Evolutionary conservation across 1,140 invertebrate species (phyloP).

Genomic region (Pantala flavescens): DNA sequence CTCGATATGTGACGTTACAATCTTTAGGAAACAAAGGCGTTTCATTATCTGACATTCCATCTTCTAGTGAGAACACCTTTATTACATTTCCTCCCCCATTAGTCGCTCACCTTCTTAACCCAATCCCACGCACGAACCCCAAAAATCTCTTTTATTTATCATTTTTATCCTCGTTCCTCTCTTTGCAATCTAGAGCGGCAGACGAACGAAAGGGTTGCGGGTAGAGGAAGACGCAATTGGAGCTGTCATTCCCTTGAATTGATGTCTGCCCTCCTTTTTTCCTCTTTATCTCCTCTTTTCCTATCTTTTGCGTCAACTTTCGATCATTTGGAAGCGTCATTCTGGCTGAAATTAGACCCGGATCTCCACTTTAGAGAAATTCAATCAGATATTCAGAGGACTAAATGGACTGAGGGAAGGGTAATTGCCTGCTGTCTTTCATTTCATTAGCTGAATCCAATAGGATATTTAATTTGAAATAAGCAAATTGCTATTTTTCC

Average conservation of each 20-base stretch:
- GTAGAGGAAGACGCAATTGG: background rate
- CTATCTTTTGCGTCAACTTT: background rate
- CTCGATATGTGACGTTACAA: background rate
- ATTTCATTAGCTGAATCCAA: too few relatives aligned
- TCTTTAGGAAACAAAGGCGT: constrained; percentile 1
- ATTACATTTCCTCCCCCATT: background rate
- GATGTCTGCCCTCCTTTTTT: background rate
- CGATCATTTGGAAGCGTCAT: background rate
- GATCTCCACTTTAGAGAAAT: background rate
- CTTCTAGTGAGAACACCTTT: background rate
- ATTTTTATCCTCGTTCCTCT: background rate
- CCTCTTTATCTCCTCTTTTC: background rate
- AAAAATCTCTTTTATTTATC: background rate
- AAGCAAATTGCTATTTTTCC: too few relatives aligned
- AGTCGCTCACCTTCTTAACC: background rate
- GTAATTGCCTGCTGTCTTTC: too few relatives aligned
- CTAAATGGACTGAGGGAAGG: background rate
- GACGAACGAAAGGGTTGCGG: background rate
- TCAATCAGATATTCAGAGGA: background rate
- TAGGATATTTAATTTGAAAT: too few relatives aligned
- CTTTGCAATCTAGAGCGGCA: background rate
- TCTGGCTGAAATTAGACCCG: background rate
- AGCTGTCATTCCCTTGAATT: constrained; percentile 1
- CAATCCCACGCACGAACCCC: background rate
- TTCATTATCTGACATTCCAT: background rate